Percentiles rank a stretch among this genome's conserved stretches.
phyloP scores from a whole-genome alignment of 2,113 vertebrate genomes.

The Sturnira hondurensis region DNA sequence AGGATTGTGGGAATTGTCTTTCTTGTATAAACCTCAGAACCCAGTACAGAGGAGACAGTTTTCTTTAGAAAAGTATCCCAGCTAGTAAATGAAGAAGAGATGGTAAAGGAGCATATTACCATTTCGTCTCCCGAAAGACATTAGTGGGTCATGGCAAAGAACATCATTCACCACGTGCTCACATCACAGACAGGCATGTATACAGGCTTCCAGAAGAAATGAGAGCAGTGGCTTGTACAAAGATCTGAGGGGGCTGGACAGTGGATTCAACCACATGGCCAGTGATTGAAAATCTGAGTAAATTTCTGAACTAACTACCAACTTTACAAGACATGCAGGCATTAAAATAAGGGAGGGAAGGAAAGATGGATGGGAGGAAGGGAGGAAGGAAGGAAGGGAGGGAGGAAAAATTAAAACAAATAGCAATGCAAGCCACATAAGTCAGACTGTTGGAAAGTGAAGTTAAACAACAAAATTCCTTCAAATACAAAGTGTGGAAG shows the following conservation, averaged over 20 bases:
- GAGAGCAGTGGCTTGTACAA: background rate
- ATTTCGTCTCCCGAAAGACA: background rate
- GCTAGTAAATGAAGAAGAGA: background rate
- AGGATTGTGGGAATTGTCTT: background rate
- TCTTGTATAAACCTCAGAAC: background rate
- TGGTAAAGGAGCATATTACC: background rate
- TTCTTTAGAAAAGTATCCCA: background rate
- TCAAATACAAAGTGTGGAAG: background rate
- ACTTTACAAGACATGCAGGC: background rate
- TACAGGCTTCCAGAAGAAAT: background rate
- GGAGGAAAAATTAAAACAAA: background rate
- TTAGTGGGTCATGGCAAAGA: background rate
- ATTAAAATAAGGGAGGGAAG: background rate
- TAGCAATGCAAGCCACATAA: background rate
- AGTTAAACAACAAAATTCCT: background rate
- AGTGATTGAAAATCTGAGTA: too few relatives aligned
- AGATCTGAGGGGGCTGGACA: too few relatives aligned
- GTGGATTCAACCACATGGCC: too few relatives aligned
- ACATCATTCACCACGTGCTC: too few relatives aligned
- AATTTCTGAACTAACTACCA: background rate
- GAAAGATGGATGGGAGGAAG: too few relatives aligned
- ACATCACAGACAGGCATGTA: too few relatives aligned
- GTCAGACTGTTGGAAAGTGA: background rate
- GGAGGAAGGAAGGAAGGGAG: background rate
- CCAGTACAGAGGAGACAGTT: background rate